Evolutionary conservation across 2,888 invertebrate genomes (phyloP), one percentile per base, ranked within the genome.

Genomic region (Herminia tarsipennalis): DNA sequence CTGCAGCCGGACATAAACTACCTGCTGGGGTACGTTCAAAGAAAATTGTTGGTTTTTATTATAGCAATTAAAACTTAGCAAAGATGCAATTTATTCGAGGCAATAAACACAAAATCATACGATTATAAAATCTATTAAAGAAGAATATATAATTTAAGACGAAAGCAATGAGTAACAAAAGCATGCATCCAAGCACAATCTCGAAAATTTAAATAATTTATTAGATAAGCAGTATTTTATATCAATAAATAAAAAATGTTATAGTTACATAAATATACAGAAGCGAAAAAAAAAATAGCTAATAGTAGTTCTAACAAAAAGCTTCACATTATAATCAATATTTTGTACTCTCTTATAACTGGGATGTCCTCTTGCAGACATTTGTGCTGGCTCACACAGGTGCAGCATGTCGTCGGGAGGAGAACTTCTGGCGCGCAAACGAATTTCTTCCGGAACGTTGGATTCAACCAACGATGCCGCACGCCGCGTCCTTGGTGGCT

Each of bases 301-400:
- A n/a, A n/a, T n/a, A n/a, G n/a, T n/a, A n/a, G n/a, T n/a, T n/a
- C n/a, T n/a, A n/a, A n/a, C 2, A 8, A 13, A 12, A 27, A 8
- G 6, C 3, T 1, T 3, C 5, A 0, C 2, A 1, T 1, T 10
- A 5, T 8, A 10, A 6, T 1, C 13, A 20, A 1, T 9, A 2
- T 16, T 2, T 12, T 27, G 12, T 50, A 20, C 64, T 61, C 72
- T 78, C 32, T 0, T 10, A 12, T 5, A 20, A 6, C 9, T 22
- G 12, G n/a, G 17, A 6, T 41, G 41, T 21, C 6, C 4, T 12
- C 69, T 78, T 78, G 0, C 76, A 96, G 94, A 95, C 95, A 1
- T 94, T 96, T 10, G 93, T 97, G 14, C 82, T 97, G 16, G 95
- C 96, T 36, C 97, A 98, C 73, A 96, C 95, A 2, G 95, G 95